Conservation (phyloP, 2,113 vertebrate genomes). For the Apaloderma vittatum region DNA sequence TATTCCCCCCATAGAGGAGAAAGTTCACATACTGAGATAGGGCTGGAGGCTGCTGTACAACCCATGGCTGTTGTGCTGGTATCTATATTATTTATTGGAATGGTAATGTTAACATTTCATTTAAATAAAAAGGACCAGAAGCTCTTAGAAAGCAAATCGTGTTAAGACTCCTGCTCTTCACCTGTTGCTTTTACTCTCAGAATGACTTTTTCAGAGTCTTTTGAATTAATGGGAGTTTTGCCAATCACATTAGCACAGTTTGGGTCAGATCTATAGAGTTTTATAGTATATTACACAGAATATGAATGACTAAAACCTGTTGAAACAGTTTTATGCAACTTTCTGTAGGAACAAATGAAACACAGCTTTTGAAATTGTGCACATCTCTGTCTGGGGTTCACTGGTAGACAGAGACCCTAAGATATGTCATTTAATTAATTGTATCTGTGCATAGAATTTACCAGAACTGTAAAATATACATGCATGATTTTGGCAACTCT, state of each 20-base stretch:
- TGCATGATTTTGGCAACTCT: not conserved
- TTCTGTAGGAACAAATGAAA: conserved; percentile 5
- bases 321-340: not conserved
- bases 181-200: not conserved
- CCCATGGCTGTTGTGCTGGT: not conserved
- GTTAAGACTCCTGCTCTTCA: not conserved
- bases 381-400: not conserved
- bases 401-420: not conserved
- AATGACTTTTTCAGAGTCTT: not conserved
- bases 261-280: not conserved
- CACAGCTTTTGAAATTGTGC: not conserved
- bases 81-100: not conserved
- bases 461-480: not conserved
- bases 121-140: not conserved
- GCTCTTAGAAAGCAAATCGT: not conserved
- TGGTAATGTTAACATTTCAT: not conserved
- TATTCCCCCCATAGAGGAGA: not conserved
- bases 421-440: not conserved
- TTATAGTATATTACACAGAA: not conserved
- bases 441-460: not conserved
- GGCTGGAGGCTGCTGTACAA: not conserved
- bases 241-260: not conserved
- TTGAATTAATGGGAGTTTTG: not conserved
- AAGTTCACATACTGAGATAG: not conserved
- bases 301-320: not conserved